Conservation (phyloP, 2,888 invertebrate genomes). For the Kryphioiulus occultus region DNA sequence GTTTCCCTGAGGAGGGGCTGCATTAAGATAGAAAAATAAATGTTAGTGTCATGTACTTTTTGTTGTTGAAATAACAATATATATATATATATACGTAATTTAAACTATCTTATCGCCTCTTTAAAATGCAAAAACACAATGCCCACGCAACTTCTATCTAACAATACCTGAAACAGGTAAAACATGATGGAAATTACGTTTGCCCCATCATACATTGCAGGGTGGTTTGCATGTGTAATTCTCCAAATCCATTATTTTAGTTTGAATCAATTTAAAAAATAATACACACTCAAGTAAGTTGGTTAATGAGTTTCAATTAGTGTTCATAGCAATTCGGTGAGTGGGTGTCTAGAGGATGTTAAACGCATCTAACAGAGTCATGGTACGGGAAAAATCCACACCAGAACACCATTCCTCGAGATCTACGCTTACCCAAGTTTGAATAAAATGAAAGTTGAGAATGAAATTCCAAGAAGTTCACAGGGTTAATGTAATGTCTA, state of each 20-base stretch:
- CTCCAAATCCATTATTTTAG: not conserved
- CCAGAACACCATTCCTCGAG: not conserved
- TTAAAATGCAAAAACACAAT: conserved; percentile 28
- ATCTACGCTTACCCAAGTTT: conserved; percentile 46
- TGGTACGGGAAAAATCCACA: not conserved
- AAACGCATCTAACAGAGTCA: not conserved
- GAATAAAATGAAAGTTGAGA: conserved; percentile 44
- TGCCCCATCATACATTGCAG: not conserved
- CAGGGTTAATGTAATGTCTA: conserved; percentile 50
- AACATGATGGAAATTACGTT: not conserved
- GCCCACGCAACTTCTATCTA: not conserved
- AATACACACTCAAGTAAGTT: too few relatives aligned
- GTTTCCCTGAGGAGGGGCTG: conserved; percentile 54
- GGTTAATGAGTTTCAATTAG: not conserved
- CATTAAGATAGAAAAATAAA: conserved; percentile 51
- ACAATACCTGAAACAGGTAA: not conserved
- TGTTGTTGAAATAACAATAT: not conserved
- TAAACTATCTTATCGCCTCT: not conserved
- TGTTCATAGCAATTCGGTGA: not conserved
- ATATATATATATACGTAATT: not conserved
- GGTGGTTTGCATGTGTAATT: not conserved
- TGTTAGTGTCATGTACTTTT: conserved; percentile 41
- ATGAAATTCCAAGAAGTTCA: conserved; percentile 50
- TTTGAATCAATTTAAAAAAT: not conserved
- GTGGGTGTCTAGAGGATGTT: not conserved